Conservation (phyloP, 2,797 vertebrate genomes). For the Zenarchopterus dispar region DNA sequence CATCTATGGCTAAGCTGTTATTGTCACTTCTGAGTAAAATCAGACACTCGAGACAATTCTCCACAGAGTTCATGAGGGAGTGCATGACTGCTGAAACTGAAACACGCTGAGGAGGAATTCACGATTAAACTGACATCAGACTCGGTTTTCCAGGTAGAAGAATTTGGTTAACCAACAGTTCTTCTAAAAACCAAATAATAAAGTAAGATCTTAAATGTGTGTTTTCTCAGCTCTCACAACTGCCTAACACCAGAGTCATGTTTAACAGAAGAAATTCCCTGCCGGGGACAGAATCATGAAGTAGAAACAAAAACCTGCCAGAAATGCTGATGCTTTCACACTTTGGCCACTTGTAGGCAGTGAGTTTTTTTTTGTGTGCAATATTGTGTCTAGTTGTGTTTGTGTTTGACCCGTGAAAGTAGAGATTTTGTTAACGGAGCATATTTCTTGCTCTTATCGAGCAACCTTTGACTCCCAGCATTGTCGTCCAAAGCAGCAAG, state of each 20-base stretch:
- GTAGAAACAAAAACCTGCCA: too few species aligned
- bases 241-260: too few species aligned
- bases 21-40: conserved; percentile 1
- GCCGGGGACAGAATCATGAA: too few species aligned
- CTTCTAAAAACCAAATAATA: conserved; percentile 14
- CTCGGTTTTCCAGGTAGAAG: conserved; percentile 67
- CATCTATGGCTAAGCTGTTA: background rate
- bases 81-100: background rate
- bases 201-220: conserved; percentile 6
- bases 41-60: background rate
- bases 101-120: background rate
- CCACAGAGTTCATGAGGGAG: background rate
- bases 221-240: background rate
- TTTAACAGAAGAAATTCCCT: too few species aligned
- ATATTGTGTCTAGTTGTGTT: background rate
- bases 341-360: too few species aligned
- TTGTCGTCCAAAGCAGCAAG: background rate
- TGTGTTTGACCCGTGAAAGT: conserved; percentile 13
- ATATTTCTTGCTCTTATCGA: conserved; percentile 2
- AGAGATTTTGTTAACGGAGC: conserved; percentile 9
- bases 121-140: too few species aligned
- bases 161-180: background rate
- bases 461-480: background rate
- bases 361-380: too few species aligned
- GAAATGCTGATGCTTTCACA: too few species aligned